phyloP scores from a whole-genome alignment of 2,888 invertebrate genomes.

The Aelia acuminata region DNA sequence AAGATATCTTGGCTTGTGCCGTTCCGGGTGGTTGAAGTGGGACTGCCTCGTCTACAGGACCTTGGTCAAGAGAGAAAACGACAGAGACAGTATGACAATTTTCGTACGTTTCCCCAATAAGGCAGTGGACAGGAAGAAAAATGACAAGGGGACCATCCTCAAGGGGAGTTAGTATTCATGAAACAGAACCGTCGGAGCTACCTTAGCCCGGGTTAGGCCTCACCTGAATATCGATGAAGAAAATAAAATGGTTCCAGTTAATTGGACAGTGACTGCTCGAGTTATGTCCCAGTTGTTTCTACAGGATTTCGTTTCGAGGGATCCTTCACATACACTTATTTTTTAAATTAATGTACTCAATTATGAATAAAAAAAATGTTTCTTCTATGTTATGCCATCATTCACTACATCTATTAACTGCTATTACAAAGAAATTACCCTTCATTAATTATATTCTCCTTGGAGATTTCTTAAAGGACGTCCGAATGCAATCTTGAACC shows the following conservation, averaged over 20 bases:
- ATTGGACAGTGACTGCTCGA: constrained; percentile 17
- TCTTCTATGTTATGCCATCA: too few relatives aligned
- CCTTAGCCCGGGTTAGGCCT: not conserved
- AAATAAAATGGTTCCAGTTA: constrained; percentile 35
- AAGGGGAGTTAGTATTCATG: constrained; percentile 29
- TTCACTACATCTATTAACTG: too few relatives aligned
- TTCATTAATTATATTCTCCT: too few relatives aligned
- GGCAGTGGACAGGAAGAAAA: constrained; percentile 30
- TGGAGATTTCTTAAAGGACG: too few relatives aligned
- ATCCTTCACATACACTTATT: too few relatives aligned
- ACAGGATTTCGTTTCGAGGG: not conserved
- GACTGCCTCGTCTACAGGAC: not conserved
- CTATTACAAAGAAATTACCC: too few relatives aligned
- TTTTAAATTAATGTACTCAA: too few relatives aligned
- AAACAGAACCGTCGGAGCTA: not conserved
- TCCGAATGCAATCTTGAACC: too few relatives aligned
- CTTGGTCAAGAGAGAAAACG: not conserved
- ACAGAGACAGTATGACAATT: constrained; percentile 1
- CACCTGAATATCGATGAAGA: constrained; percentile 44
- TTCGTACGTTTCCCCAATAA: not conserved
- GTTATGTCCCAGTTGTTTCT: not conserved
- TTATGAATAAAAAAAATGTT: too few relatives aligned
- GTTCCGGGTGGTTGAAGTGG: not conserved
- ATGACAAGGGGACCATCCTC: constrained; percentile 14
- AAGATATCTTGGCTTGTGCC: too few relatives aligned